A percentile compares a stretch with the other conserved stretches of the same genome.
Evolutionary conservation across 2,888 invertebrate genomes (phyloP).

Genomic region (Biston stratarius): DNA sequence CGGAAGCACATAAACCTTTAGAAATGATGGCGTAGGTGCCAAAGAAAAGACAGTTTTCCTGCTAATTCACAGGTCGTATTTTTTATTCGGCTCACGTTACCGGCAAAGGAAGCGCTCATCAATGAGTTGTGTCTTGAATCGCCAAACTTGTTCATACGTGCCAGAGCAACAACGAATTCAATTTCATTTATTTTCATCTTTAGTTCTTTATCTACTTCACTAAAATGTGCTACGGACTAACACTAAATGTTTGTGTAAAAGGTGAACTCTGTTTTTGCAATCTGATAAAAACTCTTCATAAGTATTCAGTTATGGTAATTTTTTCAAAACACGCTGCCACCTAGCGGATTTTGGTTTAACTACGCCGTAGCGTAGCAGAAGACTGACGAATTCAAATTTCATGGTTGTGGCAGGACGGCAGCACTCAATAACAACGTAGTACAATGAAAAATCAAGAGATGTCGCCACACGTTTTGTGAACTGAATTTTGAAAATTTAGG

Average conservation of each 20-base stretch:
- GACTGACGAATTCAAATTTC: constrained; percentile 18
- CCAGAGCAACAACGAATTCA: constrained; percentile 1
- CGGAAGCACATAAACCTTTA: constrained; percentile 17
- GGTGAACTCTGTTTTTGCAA: too few relatives aligned
- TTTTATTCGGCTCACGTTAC: constrained; percentile 40
- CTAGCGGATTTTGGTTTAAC: constrained; percentile 34
- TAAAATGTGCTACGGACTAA: too few relatives aligned
- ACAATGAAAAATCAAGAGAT: constrained; percentile 50
- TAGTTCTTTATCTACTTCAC: background rate
- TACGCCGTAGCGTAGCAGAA: constrained; percentile 24
- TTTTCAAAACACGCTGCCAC: constrained; percentile 28
- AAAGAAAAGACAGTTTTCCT: constrained; percentile 28
- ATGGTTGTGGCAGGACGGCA: constrained; percentile 1
- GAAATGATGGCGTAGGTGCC: constrained; percentile 14
- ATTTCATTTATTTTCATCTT: background rate
- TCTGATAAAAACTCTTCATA: too few relatives aligned
- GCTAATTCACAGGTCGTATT: constrained; percentile 28
- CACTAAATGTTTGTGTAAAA: too few relatives aligned
- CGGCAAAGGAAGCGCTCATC: constrained; percentile 34
- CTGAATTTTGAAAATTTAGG: background rate
- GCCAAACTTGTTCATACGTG: constrained; percentile 23
- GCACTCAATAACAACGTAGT: constrained; percentile 28
- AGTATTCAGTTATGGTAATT: background rate
- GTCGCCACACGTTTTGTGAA: constrained; percentile 46
- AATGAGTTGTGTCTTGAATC: constrained; percentile 35